A percentile compares a stretch with the other conserved stretches of the same genome.
Conservation (phyloP, 2,888 invertebrate species). For the Physocephala rufipes region DNA sequence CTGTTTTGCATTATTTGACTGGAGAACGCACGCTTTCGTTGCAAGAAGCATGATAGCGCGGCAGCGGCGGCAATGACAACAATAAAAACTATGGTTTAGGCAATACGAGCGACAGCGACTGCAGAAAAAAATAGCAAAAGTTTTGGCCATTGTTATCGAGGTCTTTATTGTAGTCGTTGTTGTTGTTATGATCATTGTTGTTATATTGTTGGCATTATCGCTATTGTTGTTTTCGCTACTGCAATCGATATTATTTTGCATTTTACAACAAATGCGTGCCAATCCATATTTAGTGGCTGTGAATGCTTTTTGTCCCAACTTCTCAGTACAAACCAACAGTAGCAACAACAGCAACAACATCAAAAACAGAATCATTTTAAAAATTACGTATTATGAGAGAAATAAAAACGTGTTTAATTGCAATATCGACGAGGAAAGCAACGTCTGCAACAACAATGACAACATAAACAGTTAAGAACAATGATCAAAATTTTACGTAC, state of each 20-base stretch:
- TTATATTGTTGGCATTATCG: not conserved
- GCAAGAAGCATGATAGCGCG: not conserved
- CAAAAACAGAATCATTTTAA: not conserved
- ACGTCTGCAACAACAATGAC: not conserved
- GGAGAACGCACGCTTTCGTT: not conserved
- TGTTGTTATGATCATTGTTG: slow-evolving; percentile 12
- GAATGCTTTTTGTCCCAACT: slow-evolving; percentile 10
- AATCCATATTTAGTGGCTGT: slow-evolving; percentile 62
- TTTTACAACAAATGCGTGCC: slow-evolving; percentile 66
- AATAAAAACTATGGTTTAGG: too few relatives aligned
- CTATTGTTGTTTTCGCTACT: slow-evolving; percentile 12
- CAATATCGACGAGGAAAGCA: slow-evolving; percentile 5
- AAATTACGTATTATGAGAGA: not conserved
- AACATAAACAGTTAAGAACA: not conserved
- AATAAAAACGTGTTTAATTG: not conserved
- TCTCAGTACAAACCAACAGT: not conserved
- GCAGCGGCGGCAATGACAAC: not conserved
- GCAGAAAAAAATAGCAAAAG: too few relatives aligned
- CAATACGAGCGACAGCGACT: too few relatives aligned
- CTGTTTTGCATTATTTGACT: not conserved
- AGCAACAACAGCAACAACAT: not conserved
- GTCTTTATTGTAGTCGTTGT: not conserved
- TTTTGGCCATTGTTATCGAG: not conserved
- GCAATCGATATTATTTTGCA: slow-evolving; percentile 54
- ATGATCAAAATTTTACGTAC: too few relatives aligned